phyloP scores from a whole-genome alignment of 1,140 invertebrate genomes.

The Listronotus oregonensis region DNA sequence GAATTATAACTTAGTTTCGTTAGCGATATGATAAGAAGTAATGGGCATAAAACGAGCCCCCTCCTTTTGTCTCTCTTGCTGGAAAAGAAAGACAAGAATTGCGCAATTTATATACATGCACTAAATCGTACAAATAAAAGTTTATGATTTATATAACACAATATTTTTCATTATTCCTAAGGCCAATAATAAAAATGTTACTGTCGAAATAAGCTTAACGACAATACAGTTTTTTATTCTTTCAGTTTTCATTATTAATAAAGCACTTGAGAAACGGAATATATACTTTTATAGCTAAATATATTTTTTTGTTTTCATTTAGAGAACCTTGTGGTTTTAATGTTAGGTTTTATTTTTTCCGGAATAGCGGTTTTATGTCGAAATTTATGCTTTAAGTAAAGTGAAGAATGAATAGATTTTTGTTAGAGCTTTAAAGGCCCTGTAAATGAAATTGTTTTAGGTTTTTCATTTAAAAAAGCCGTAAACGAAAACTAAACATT shows the following conservation, averaged over 20 bases:
- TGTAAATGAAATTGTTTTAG: too few relatives aligned
- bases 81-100: conserved; percentile 21
- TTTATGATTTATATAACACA: conserved; percentile 43
- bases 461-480: too few relatives aligned
- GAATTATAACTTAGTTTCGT: conserved; percentile 51
- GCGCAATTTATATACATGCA: conserved; percentile 44
- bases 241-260: conserved; percentile 45
- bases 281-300: not conserved
- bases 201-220: conserved; percentile 38
- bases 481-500: too few relatives aligned
- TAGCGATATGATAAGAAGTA: conserved; percentile 38
- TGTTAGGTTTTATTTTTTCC: conserved; percentile 11
- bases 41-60: conserved; percentile 21
- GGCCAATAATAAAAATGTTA: conserved; percentile 43
- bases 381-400: conserved; percentile 19
- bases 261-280: conserved; percentile 36
- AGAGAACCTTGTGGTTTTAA: conserved; percentile 16
- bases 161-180: conserved; percentile 39
- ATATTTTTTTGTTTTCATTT: conserved; percentile 17
- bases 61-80: conserved; percentile 33
- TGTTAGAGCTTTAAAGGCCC: not conserved
- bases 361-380: conserved; percentile 7
- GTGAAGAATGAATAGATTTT: conserved; percentile 13
- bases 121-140: conserved; percentile 38
- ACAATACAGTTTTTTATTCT: conserved; percentile 38